phyloP scores from a whole-genome alignment of 2,888 invertebrate species.

The Lithophane leautieri region DNA sequence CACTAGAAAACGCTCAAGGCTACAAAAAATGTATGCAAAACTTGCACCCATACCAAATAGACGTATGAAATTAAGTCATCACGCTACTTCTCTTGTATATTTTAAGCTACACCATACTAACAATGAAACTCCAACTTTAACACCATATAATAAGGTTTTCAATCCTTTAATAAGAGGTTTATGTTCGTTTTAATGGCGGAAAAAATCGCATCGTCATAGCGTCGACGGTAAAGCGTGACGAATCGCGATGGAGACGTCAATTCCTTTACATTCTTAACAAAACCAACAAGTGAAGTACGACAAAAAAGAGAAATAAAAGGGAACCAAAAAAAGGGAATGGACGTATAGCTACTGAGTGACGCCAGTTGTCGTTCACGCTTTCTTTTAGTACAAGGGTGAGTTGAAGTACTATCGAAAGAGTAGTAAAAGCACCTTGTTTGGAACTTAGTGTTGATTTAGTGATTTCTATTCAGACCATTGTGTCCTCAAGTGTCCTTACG shows the following conservation, averaged over 20 bases:
- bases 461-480: constrained; percentile 46
- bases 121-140: constrained; percentile 56
- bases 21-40: constrained; percentile 72
- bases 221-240: constrained; percentile 84
- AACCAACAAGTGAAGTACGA: constrained; percentile 86
- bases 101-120: constrained; percentile 62
- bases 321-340: constrained; percentile 67
- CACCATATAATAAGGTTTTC: constrained; percentile 15
- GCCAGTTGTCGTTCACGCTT: constrained; percentile 68
- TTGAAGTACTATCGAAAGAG: constrained; percentile 60
- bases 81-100: constrained; percentile 78
- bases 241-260: constrained; percentile 87
- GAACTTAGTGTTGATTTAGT: constrained; percentile 53
- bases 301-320: constrained; percentile 72
- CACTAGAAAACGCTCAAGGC: constrained; percentile 54
- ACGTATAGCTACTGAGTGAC: constrained; percentile 67
- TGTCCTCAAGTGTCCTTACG: constrained; percentile 31
- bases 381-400: constrained; percentile 60
- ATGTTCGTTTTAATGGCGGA: constrained; percentile 75
- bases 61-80: constrained; percentile 86
- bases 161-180: constrained; percentile 27
- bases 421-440: constrained; percentile 55
- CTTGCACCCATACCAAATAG: constrained; percentile 82
- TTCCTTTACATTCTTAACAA: constrained; percentile 86
- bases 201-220: constrained; percentile 87